Evolutionary conservation across 2,797 vertebrate species (phyloP).

Genomic region (Leptatherina wallacei): DNA sequence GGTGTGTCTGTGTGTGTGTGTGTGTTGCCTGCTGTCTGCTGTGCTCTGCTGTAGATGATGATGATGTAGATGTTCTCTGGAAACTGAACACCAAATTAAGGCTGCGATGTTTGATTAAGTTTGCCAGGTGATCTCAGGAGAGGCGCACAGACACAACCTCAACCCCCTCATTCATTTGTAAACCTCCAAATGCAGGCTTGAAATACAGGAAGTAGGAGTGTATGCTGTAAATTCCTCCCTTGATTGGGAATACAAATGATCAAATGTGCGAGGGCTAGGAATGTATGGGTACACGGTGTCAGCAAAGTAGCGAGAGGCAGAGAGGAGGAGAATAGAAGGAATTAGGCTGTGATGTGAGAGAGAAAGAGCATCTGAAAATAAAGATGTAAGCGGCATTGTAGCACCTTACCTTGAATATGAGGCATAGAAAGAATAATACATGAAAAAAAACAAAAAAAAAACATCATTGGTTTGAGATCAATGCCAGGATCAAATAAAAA

Average conservation of each 20-base stretch:
- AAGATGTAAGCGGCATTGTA: slow-evolving; percentile 77
- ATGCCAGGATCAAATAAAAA: slow-evolving; percentile 74
- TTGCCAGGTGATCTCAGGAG: slow-evolving; percentile 84
- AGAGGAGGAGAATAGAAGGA: slow-evolving; percentile 77
- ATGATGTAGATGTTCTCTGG: slow-evolving; percentile 78
- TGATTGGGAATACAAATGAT: slow-evolving; percentile 85
- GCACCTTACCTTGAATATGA: slow-evolving; percentile 76
- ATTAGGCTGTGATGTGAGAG: slow-evolving; percentile 80
- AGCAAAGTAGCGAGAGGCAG: slow-evolving; percentile 72
- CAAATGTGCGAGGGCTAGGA: slow-evolving; percentile 76
- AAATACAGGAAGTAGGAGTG: slow-evolving; percentile 82
- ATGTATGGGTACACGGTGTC: slow-evolving; percentile 76
- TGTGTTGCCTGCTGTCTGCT: slow-evolving; percentile 46
- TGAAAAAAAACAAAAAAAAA: slow-evolving; percentile 72
- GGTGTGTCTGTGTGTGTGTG: slow-evolving; percentile 27
- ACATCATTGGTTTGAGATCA: slow-evolving; percentile 75
- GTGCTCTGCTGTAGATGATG: slow-evolving; percentile 48
- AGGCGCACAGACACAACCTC: slow-evolving; percentile 74
- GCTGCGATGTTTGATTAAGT: slow-evolving; percentile 79
- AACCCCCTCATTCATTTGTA: slow-evolving; percentile 83
- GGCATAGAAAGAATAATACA: slow-evolving; percentile 84
- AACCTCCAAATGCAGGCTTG: slow-evolving; percentile 77
- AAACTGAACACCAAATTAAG: slow-evolving; percentile 81
- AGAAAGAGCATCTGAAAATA: slow-evolving; percentile 78
- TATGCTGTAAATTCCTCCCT: slow-evolving; percentile 73